Conservation (phyloP, 2,888 invertebrate species). For the Imbricaverruca yamaguchii region DNA sequence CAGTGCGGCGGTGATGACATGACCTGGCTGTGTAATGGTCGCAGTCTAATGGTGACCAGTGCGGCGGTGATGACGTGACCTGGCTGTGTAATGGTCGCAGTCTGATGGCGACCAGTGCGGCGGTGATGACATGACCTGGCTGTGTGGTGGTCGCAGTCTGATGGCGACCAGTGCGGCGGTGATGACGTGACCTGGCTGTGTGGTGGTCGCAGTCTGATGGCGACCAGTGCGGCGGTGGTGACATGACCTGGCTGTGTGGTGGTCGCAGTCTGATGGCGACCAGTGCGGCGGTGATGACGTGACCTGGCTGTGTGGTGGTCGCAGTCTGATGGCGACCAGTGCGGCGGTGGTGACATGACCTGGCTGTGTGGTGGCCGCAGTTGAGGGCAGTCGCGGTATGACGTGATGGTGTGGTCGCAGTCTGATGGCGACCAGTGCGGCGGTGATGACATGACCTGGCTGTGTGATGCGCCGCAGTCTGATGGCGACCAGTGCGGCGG, state of each 20-base stretch:
- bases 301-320: too few species aligned
- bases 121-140: slow-evolving; percentile 39
- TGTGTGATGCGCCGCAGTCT: slow-evolving; percentile 53
- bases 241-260: too few species aligned
- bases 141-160: slow-evolving; percentile 53
- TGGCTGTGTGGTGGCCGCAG: too few species aligned
- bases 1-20: slow-evolving; percentile 63
- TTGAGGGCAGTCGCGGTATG: too few species aligned
- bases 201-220: slow-evolving; percentile 66
- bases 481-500: slow-evolving; percentile 94
- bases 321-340: slow-evolving; percentile 94
- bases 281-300: slow-evolving; percentile 63
- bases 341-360: slow-evolving; percentile 53
- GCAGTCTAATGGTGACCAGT: slow-evolving; percentile 94
- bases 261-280: slow-evolving; percentile 83
- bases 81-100: slow-evolving; percentile 45
- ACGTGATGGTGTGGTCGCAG: too few species aligned
- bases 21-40: too few species aligned
- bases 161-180: slow-evolving; percentile 94
- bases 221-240: slow-evolving; percentile 80
- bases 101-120: slow-evolving; percentile 96
- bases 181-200: too few species aligned
- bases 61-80: slow-evolving; percentile 53
- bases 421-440: slow-evolving; percentile 96
- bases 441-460: slow-evolving; percentile 39